Evolutionary conservation across 2,113 vertebrate genomes (phyloP), one percentile per base, ranked within the genome.

Genomic region (Marmota monax): DNA sequence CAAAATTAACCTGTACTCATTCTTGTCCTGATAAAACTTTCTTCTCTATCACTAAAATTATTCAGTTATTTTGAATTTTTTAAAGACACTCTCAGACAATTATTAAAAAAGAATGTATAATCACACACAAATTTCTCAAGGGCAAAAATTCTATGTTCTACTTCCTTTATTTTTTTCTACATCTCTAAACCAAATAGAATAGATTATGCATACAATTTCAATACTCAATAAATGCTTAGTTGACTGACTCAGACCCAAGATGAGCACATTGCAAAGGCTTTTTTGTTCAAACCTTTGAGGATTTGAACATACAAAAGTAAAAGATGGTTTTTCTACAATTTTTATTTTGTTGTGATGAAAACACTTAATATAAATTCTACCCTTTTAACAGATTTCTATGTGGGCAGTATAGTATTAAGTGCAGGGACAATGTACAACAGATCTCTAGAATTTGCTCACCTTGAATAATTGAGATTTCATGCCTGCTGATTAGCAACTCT

Each of bases 81-180:
- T 42, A 53, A 86, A 72, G 27, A 76, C 7, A 16, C 37, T 73
- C n/a, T 63, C 20, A 34, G 39, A 14, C 7, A 77, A 48, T 48
- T 63, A 77, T 88, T 6, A 45, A 48, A 34, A 51, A 85, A 82
- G 92, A 85, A 9, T 78, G 37, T 53, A 10, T 79, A 92, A 90
- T 37, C 13, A n/a, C 22, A 92, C 7, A 72, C 27, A 73, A 95
- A 88, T 17, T 45, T 84, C 23, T 92, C 22, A 92, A 95, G 45
- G 51, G 34, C 73, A 96, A 94, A 16, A 91, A 90, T 82, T 89
- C 51, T 80, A 51, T 74, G 34, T 86, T 89, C 61, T 67, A 34
- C 22, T 95, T 90, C n/a, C 48, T 91, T 80, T 69, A 34, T 69
- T 69, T 11, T 69, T n/a, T n/a, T 70, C 67, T 18, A n/a, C 14